Evolutionary conservation across 2,888 invertebrate species (phyloP).

Genomic region (Hofmannophila pseudospretella): DNA sequence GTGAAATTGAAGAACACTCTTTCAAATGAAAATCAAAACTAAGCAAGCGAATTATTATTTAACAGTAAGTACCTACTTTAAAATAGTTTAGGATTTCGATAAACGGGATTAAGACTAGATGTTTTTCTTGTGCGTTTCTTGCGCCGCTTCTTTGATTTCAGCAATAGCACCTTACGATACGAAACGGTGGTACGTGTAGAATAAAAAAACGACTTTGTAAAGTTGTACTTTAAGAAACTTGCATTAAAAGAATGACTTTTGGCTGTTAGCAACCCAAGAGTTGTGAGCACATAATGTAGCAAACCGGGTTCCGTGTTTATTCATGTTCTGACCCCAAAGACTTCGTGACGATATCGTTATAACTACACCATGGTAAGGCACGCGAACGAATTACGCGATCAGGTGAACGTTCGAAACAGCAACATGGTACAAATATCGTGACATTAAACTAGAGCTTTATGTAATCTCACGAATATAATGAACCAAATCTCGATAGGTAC

Average conservation of each 20-base stretch:
- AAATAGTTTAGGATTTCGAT: too few relatives aligned
- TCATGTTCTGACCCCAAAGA: slow-evolving; percentile 52
- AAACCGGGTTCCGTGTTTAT: slow-evolving; percentile 47
- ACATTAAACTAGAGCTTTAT: slow-evolving; percentile 42
- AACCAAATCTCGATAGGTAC: slow-evolving; percentile 32
- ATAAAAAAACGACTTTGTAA: too few relatives aligned
- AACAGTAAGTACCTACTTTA: too few relatives aligned
- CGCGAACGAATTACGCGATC: slow-evolving; percentile 51
- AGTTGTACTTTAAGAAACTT: too few relatives aligned
- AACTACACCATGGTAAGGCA: slow-evolving; percentile 39
- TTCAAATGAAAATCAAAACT: background rate
- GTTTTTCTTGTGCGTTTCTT: too few relatives aligned
- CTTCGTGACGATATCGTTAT: slow-evolving; percentile 51
- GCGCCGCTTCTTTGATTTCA: too few relatives aligned
- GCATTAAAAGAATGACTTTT: too few relatives aligned
- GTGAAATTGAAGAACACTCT: background rate
- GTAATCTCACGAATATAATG: slow-evolving; percentile 37
- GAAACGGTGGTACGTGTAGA: too few relatives aligned
- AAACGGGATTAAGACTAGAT: too few relatives aligned
- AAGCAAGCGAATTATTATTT: too few relatives aligned
- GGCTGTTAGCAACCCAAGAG: too few relatives aligned
- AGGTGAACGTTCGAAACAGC: slow-evolving; percentile 39
- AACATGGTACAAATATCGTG: slow-evolving; percentile 41
- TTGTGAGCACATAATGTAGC: slow-evolving; percentile 1
- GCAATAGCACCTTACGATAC: too few relatives aligned